Evolutionary conservation across 2,888 invertebrate genomes (phyloP).

Genomic region (Lysandra coridon): DNA sequence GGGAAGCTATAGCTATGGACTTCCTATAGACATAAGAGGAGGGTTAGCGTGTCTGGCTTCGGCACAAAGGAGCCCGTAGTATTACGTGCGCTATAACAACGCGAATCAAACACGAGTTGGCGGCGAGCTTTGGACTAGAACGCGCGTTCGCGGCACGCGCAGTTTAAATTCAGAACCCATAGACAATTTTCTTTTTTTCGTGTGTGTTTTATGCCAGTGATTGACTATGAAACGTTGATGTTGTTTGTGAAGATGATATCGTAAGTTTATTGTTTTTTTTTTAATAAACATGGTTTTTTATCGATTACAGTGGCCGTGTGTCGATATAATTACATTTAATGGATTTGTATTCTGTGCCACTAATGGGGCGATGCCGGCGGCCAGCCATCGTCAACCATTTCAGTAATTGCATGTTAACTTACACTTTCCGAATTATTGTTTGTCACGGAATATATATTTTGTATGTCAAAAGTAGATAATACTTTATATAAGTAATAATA

Average conservation of each 20-base stretch:
- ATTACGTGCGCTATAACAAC: conserved; percentile 55
- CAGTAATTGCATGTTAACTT: conserved; percentile 18
- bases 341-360: conserved; percentile 16
- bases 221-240: conserved; percentile 64
- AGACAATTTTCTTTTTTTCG: conserved; percentile 35
- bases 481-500: background rate
- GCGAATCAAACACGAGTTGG: conserved; percentile 67
- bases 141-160: conserved; percentile 67
- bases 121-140: conserved; percentile 70
- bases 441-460: conserved; percentile 5
- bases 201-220: conserved; percentile 52
- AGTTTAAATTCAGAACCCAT: conserved; percentile 38
- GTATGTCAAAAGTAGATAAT: background rate
- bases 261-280: conserved; percentile 61
- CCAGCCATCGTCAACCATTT: background rate
- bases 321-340: conserved; percentile 27
- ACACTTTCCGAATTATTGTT: conserved; percentile 12
- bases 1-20: conserved; percentile 55
- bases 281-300: conserved; percentile 3
- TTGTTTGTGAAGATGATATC: conserved; percentile 75
- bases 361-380: background rate
- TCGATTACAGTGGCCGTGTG: conserved; percentile 6
- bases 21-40: conserved; percentile 50
- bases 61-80: conserved; percentile 70
- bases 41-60: conserved; percentile 73